A percentile compares a stretch with the other conserved stretches of the same genome.
Conservation (phyloP, 2,888 invertebrate genomes). For the Volucella inanis region DNA sequence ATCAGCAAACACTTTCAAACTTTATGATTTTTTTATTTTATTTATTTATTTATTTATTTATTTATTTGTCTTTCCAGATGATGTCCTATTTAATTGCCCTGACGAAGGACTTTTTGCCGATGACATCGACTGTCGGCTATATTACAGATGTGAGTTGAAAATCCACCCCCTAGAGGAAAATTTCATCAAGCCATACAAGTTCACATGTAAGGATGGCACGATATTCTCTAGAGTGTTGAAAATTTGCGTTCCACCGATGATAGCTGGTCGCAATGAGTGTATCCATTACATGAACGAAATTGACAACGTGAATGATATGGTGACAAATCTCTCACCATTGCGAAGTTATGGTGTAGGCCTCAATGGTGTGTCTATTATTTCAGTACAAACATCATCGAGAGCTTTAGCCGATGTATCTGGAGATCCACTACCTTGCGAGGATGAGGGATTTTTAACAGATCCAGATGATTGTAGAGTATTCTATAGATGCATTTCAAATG, state of each 20-base stretch:
- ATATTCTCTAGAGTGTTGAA: slow-evolving; percentile 88
- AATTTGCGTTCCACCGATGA: slow-evolving; percentile 88
- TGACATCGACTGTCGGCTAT: slow-evolving; percentile 88
- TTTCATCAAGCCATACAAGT: slow-evolving; percentile 85
- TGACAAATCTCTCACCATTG: slow-evolving; percentile 61
- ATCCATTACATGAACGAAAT: slow-evolving; percentile 83
- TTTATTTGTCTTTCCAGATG: slow-evolving; percentile 31
- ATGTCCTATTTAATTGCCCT: slow-evolving; percentile 84
- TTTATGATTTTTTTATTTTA: no score
- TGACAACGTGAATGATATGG: slow-evolving; percentile 75
- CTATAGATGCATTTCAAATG: slow-evolving; percentile 89
- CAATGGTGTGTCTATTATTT: slow-evolving; percentile 81
- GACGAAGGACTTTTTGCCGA: slow-evolving; percentile 89
- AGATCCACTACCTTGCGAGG: slow-evolving; percentile 83
- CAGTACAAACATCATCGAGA: slow-evolving; percentile 81
- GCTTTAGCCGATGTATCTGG: slow-evolving; percentile 76
- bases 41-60: not conserved
- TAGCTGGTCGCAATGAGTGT: slow-evolving; percentile 88
- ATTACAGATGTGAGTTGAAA: slow-evolving; percentile 89
- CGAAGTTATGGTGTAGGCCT: slow-evolving; percentile 81
- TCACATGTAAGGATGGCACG: slow-evolving; percentile 90
- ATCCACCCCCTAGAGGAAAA: slow-evolving; percentile 83
- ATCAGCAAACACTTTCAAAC: no score
- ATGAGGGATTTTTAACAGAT: slow-evolving; percentile 89
- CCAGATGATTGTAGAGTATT: slow-evolving; percentile 88